A percentile compares a stretch with the other conserved stretches of the same genome.
phyloP scores from a whole-genome alignment of 1,140 invertebrate genomes.

The Metopolophium dirhodum region DNA sequence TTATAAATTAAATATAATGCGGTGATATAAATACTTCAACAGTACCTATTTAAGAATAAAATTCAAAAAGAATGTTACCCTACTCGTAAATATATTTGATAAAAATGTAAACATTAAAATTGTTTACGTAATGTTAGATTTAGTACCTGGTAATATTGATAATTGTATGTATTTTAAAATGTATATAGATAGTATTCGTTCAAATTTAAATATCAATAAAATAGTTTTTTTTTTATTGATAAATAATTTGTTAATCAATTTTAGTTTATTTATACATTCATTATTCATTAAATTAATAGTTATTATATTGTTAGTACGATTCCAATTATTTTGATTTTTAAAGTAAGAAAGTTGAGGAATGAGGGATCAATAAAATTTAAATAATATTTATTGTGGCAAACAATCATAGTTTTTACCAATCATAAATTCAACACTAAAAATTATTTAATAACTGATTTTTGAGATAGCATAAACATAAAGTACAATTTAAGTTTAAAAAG shows the following conservation, averaged over 20 bases:
- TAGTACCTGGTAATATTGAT: not conserved
- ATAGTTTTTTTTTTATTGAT: no score
- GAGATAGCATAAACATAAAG: not conserved
- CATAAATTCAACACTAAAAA: not conserved
- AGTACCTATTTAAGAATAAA: not conserved
- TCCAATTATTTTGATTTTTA: not conserved
- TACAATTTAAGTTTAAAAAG: not conserved
- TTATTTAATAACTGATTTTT: not conserved
- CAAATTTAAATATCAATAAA: not conserved
- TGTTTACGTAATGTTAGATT: not conserved
- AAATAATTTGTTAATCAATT: no score
- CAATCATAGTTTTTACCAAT: not conserved
- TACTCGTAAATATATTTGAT: not conserved
- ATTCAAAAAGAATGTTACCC: not conserved
- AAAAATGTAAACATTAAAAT: not conserved
- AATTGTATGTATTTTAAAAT: not conserved
- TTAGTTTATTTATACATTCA: no score
- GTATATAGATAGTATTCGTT: not conserved
- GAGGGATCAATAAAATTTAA: not conserved
- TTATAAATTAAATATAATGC: not conserved
- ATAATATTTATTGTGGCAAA: not conserved
- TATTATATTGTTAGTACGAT: not conserved
- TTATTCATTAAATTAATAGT: not conserved
- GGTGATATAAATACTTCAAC: not conserved
- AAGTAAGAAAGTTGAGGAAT: not conserved